Evolutionary conservation across 2,797 vertebrate species (phyloP), one percentile per base, ranked within the genome.

Genomic region (Alca torda): DNA sequence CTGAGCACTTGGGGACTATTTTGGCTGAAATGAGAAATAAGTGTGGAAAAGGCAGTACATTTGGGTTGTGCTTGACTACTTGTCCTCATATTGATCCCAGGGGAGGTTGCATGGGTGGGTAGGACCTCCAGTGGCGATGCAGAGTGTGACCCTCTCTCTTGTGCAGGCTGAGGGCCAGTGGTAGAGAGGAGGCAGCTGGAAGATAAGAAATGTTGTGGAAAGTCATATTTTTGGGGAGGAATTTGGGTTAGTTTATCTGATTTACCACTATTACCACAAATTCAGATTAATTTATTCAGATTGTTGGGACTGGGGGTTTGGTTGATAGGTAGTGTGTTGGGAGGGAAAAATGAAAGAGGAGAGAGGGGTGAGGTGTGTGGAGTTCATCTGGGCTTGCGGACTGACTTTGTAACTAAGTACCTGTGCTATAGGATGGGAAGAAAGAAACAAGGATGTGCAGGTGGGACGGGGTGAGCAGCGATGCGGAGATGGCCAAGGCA

Each of bases 381-480:
- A 9, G 4, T 39, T 65, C 37, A 30, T 53, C 24, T 17, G 15
- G 24, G 24, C 39, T 89, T 35, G 53, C 39, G 54, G 21, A 51
- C 16, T 3, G 1, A 33, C 16, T 19, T 21, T 16, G 9, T 10
- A 18, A 28, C 16, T n/a, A 21, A 17, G 24, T 23, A 20, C n/a
- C 57, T 45, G 28, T 23, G 31, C 37, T 82, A 45, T 8, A 51
- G 53, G 10, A 37, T 48, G 48, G 57, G 50, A 7, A 70, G 51
- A 13, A 68, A 54, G 59, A 56, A 48, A 23, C 8, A 31, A 2
- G 0, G 0, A 26, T 11, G 8, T 48, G 19, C 13, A 3, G 11
- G 11, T 64, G 26, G 50, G 46, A 77, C 5, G 3, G 16, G 17
- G 28, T 33, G 19, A 70, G 65, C 14, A 4, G 53, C 45, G 30